Evolutionary conservation across 2,113 vertebrate species (phyloP).

Genomic region (Hylia prasina): DNA sequence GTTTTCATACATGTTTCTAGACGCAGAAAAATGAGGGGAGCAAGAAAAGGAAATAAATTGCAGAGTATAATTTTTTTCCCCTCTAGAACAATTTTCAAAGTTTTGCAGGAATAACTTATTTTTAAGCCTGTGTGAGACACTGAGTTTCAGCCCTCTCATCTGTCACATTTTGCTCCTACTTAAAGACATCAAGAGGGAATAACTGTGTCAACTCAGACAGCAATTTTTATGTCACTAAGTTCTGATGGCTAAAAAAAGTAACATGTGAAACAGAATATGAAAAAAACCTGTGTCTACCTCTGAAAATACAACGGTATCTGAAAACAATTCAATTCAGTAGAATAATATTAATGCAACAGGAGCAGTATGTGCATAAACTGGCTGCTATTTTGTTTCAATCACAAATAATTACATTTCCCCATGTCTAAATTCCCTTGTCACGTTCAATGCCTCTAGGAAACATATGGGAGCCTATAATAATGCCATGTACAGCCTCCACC

Average conservation of each 20-base stretch:
- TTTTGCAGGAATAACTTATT: not conserved
- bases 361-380: not conserved
- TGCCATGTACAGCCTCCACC: not conserved
- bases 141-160: not conserved
- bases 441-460: not conserved
- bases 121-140: not conserved
- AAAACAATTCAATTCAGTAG: not conserved
- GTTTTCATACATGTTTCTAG: constrained; percentile 1
- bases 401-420: constrained; percentile 6
- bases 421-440: not conserved
- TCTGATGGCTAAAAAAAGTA: constrained; percentile 21
- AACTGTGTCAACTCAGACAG: not conserved
- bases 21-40: not conserved
- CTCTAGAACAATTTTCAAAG: not conserved
- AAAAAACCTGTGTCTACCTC: not conserved
- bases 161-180: constrained; percentile 14
- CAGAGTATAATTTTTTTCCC: not conserved
- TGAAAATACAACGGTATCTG: not conserved
- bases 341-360: not conserved
- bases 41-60: not conserved
- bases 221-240: constrained; percentile 41
- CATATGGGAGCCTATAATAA: not conserved
- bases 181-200: constrained; percentile 28
- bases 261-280: not conserved
- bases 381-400: not conserved